Evolutionary conservation across 2,113 vertebrate genomes (phyloP).

Genomic region (Cettia cetti): DNA sequence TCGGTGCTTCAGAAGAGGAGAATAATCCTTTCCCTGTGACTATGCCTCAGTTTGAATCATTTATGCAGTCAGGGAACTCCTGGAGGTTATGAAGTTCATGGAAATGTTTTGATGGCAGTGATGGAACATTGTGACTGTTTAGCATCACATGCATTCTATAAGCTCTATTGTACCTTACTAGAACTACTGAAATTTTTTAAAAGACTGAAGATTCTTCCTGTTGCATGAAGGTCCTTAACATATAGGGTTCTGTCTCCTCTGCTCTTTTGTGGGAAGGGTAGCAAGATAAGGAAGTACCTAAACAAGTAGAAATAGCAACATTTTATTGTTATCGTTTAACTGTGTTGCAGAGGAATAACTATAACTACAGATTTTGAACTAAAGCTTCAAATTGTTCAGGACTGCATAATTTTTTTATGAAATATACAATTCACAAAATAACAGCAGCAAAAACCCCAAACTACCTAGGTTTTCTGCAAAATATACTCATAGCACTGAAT

Average conservation of each 20-base stretch:
- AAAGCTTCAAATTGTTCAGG: background rate
- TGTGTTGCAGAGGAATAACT: background rate
- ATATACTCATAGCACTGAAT: background rate
- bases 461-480: background rate
- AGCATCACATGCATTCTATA: background rate
- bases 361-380: background rate
- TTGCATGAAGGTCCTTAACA: background rate
- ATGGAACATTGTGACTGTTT: background rate
- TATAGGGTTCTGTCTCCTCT: background rate
- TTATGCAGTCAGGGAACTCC: background rate
- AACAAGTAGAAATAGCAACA: background rate
- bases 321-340: background rate
- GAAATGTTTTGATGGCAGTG: background rate
- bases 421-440: background rate
- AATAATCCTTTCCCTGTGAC: background rate
- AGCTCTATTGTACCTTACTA: no score
- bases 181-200: background rate
- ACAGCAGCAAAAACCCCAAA: background rate
- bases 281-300: background rate
- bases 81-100: background rate
- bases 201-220: background rate
- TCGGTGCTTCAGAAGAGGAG: background rate
- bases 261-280: background rate
- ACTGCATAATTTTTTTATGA: background rate
- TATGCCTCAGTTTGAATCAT: background rate